Percentiles rank a stretch among this genome's conserved stretches.
Conservation (phyloP, 2,888 invertebrate species). For the Onthophagus sagittarius region DNA sequence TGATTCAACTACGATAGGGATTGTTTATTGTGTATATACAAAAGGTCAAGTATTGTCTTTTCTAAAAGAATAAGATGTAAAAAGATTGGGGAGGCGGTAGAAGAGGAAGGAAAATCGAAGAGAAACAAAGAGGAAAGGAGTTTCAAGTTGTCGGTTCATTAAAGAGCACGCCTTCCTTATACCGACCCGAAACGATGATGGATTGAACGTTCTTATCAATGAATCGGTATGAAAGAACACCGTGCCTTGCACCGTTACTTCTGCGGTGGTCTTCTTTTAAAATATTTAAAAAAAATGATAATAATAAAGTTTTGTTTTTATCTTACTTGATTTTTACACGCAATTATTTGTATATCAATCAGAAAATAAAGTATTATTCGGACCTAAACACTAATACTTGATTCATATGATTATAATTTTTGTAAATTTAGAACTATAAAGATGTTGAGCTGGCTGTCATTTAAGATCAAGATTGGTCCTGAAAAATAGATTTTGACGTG, state of each 20-base stretch:
- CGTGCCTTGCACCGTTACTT: constrained; percentile 38
- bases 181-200: constrained; percentile 42
- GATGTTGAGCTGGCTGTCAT: no score
- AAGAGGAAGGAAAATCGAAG: not conserved
- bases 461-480: no score
- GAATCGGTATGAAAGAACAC: constrained; percentile 42
- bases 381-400: no score
- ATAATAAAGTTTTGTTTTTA: no score
- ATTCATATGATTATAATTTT: no score
- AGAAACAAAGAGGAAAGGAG: not conserved
- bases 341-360: no score
- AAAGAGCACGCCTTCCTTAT: constrained; percentile 45
- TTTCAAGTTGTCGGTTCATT: constrained; percentile 40
- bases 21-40: not conserved
- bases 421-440: no score
- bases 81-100: no score
- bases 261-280: constrained; percentile 34
- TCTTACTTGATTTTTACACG: no score
- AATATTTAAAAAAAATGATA: no score
- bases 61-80: not conserved
- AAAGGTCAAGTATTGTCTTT: not conserved
- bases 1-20: not conserved
- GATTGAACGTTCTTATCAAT: constrained; percentile 46
- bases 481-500: no score
- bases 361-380: no score